Conservation (phyloP, 2,888 invertebrate species). For the Phoronis australis region DNA sequence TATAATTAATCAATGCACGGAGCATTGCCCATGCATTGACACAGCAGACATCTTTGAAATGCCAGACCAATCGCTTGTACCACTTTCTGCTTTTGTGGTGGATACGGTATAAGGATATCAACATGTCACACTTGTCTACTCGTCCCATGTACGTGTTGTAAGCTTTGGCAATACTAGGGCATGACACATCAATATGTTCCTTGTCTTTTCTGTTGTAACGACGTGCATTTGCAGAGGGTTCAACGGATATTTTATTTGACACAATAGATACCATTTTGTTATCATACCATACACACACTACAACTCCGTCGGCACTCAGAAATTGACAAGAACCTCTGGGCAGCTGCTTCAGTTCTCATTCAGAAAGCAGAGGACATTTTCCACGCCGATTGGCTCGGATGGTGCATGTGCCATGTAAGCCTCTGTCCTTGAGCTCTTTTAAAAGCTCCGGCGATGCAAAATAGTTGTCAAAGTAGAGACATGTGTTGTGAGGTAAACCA, state of each 20-base stretch:
- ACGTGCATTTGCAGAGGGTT: no score
- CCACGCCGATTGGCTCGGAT: constrained; percentile 4
- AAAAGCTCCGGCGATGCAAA: constrained; percentile 6
- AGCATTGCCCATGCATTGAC: constrained; percentile 8
- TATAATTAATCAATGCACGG: not conserved
- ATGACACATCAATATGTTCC: no score
- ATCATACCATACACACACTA: constrained; percentile 3
- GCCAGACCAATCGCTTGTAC: constrained; percentile 8
- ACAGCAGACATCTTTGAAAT: constrained; percentile 6
- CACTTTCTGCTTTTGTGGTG: constrained; percentile 6
- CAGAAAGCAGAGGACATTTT: not conserved
- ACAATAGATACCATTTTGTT: constrained; percentile 2
- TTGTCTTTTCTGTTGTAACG: no score
- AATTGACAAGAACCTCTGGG: constrained; percentile 1
- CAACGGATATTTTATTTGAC: not conserved
- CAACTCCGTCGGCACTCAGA: not conserved
- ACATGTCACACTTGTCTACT: constrained; percentile 1
- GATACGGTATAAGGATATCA: constrained; percentile 5
- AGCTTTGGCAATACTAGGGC: no score
- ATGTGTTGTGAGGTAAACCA: not conserved
- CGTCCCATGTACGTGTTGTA: no score
- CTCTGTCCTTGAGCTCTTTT: not conserved
- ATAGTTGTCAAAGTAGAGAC: constrained; percentile 10
- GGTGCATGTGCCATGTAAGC: constrained; percentile 8
- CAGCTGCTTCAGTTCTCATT: not conserved